phyloP scores from a whole-genome alignment of 2,888 invertebrate species.

The Phaonia tiefii region DNA sequence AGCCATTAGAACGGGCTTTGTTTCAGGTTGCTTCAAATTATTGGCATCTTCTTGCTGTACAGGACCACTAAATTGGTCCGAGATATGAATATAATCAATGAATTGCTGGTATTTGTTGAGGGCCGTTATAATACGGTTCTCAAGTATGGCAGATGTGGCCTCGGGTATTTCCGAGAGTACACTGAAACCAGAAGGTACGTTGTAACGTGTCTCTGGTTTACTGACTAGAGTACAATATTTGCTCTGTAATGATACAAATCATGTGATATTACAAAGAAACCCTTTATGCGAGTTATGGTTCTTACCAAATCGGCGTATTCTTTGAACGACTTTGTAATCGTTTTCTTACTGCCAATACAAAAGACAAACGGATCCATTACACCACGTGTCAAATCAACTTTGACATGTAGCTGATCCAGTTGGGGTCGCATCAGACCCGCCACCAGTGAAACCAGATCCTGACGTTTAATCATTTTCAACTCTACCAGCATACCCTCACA shows the following conservation, averaged over 20 bases:
- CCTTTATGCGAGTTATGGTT: too few species aligned
- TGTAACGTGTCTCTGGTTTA: constrained; percentile 90
- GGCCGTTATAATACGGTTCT: constrained; percentile 88
- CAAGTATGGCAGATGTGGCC: constrained; percentile 91
- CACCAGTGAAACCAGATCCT: constrained; percentile 94
- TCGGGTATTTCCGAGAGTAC: constrained; percentile 96
- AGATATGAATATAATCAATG: constrained; percentile 97
- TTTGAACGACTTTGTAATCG: constrained; percentile 90
- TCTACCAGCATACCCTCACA: constrained; percentile 99
- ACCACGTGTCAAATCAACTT: constrained; percentile 92
- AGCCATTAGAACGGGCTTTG: constrained; percentile 90
- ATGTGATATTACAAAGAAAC: constrained; percentile 68
- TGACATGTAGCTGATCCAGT: constrained; percentile 92
- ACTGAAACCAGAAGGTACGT: constrained; percentile 86
- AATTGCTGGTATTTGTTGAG: constrained; percentile 90
- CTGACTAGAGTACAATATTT: constrained; percentile 90
- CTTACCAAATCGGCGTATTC: constrained; percentile 96
- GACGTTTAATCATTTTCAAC: constrained; percentile 95
- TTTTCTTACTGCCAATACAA: constrained; percentile 94
- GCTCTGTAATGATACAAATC: constrained; percentile 81
- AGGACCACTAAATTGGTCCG: constrained; percentile 96
- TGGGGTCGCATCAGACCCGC: constrained; percentile 91
- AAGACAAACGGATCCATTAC: constrained; percentile 97
- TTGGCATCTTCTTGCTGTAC: constrained; percentile 92
- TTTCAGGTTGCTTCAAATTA: constrained; percentile 87